These are phyloP conservation scores for Camponotus fellah DNA, from an alignment of 2,888 invertebrate genomes.

Conservation along the genomic window DNA sequence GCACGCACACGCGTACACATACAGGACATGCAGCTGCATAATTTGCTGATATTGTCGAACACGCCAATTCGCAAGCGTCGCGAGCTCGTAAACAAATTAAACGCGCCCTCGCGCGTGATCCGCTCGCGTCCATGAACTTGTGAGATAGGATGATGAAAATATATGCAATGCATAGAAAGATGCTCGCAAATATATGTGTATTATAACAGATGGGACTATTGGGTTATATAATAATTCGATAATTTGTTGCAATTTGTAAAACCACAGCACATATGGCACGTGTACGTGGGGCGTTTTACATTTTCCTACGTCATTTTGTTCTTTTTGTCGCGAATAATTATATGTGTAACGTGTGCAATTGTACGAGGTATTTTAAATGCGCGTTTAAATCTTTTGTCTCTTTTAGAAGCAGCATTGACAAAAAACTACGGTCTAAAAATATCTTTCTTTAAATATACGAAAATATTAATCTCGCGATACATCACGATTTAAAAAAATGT, in stretches of 20 bases:
- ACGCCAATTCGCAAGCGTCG: slow-evolving; percentile 63
- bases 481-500: neutral
- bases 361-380: neutral
- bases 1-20: neutral
- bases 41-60: slow-evolving; percentile 60
- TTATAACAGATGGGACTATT: neutral
- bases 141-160: slow-evolving; percentile 5
- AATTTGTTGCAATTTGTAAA: neutral
- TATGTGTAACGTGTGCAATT: neutral
- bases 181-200: neutral
- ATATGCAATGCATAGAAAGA: neutral
- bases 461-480: neutral
- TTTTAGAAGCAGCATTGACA: neutral
- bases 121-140: slow-evolving; percentile 41
- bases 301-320: neutral
- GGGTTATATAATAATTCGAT: neutral
- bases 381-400: neutral
- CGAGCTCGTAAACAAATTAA: slow-evolving; percentile 50
- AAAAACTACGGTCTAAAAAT: neutral
- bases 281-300: neutral
- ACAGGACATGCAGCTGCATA: slow-evolving; percentile 68
- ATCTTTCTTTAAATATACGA: neutral
- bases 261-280: neutral
- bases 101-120: slow-evolving; percentile 30
- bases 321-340: neutral